Percentiles rank a stretch among this genome's conserved stretches.
Conservation (phyloP, 2,797 vertebrate species). For the Dicrostonyx torquatus region DNA sequence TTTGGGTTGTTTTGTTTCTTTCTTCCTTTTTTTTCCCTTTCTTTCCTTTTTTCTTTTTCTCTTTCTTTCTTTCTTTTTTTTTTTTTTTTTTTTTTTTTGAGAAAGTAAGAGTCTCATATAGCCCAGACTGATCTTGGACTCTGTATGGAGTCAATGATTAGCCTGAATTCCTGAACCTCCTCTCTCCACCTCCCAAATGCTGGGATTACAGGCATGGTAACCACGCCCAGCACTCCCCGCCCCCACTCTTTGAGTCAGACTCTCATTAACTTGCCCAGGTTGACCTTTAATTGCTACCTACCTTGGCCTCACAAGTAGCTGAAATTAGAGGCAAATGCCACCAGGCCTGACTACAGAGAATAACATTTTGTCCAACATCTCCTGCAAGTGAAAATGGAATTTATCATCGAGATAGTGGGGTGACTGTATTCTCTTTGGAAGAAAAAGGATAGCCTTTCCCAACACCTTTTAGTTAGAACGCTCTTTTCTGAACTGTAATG, state of each 20-base stretch:
- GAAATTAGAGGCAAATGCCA: neutral
- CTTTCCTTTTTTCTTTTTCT: neutral
- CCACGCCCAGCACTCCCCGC: neutral
- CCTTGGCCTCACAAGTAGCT: neutral
- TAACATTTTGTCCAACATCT: neutral
- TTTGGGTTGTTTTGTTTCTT: neutral
- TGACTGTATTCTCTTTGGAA: constrained; percentile 10
- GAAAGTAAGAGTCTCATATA: neutral
- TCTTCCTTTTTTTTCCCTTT: neutral
- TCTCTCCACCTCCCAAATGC: neutral
- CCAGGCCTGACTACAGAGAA: neutral
- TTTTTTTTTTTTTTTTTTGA: neutral
- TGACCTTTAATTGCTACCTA: neutral
- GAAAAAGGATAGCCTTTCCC: neutral
- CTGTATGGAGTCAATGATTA: neutral
- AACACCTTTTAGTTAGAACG: neutral
- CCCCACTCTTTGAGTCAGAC: neutral
- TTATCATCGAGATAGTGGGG: neutral
- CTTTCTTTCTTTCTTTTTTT: neutral
- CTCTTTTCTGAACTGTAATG: neutral
- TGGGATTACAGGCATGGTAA: neutral
- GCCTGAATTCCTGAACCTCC: neutral
- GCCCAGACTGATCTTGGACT: neutral
- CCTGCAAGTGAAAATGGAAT: neutral
- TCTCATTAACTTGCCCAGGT: neutral